Evolutionary conservation across 1,140 invertebrate genomes (phyloP), one percentile per base, ranked within the genome.

Genomic region (Drosophila orosa): DNA sequence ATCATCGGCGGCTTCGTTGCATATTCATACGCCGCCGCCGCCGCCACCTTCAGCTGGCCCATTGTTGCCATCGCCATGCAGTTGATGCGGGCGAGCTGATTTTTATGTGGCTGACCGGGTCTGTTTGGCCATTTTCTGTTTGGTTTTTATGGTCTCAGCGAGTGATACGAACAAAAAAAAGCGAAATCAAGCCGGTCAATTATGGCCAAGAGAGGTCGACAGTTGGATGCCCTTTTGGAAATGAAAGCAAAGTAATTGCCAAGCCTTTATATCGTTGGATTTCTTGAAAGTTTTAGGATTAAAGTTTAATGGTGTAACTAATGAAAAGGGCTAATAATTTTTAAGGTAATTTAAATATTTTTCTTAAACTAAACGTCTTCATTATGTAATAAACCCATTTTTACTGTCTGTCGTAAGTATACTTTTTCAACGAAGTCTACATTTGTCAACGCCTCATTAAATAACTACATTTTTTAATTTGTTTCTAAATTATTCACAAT

Each of bases 121-220:
- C 77, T 75, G 71, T 76, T 87, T 87, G 75, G 66, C 62, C 83
- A 86, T 82, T 87, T 75, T 66, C 82, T 73, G 74, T 82, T 85
- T 81, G 75, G 79, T 79, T 86, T 86, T 82, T 79, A 87, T 87
- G 71, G 71, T 33, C 55, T 76, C 55, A n/a, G 33, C 45, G 54
- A 52, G 29, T 39, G 44, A 60, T 44, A 25, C 45, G 35, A 54
- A 50, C 59, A 72, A 62, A 60, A 50, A 62, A 72, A 62, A 60
- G 29, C 33, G 65, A 67, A 27, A 58, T 22, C 54, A 62, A 78
- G 48, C 40, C 29, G 17, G 44, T 44, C 60, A 33, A 73, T 55
- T 52, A 37, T 12, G 8, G 12, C 27, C 9, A 5, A 24, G 12
- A 9, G 15, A 1, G 10, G 25, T 8, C 31, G 29, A 67, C 19